Conservation (phyloP, 2,113 vertebrate species). For the Sterrhoptilus dennistouni region DNA sequence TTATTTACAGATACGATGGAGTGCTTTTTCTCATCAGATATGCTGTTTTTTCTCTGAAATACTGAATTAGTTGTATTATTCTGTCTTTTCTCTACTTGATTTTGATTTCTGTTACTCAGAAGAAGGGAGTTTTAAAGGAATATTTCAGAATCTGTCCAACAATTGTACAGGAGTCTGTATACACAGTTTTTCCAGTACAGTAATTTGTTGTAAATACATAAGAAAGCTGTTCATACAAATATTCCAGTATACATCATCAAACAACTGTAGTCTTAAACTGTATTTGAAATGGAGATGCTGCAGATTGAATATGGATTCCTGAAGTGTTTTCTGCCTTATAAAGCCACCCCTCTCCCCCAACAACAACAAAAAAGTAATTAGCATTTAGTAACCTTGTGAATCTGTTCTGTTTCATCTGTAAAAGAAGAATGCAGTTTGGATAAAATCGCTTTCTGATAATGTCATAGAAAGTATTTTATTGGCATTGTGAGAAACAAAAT, state of each 20-base stretch:
- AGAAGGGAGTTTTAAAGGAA: neutral
- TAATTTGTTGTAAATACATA: neutral
- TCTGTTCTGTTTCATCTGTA: neutral
- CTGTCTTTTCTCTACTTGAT: neutral
- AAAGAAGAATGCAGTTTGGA: neutral
- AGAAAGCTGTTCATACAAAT: neutral
- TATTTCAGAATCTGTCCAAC: neutral
- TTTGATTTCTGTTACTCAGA: neutral
- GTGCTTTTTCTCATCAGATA: neutral
- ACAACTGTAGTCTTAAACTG: neutral
- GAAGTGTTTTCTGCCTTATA: neutral
- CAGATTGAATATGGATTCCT: neutral
- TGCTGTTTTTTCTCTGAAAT: neutral
- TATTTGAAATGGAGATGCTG: neutral
- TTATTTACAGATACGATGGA: neutral
- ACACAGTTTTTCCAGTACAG: neutral
- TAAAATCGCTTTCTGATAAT: neutral
- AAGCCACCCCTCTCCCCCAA: fast-evolving
- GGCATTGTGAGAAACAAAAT: neutral
- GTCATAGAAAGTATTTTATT: neutral
- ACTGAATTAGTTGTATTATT: neutral
- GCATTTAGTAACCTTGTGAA: neutral
- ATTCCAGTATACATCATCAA: neutral
- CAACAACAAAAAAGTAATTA: neutral
- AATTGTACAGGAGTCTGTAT: neutral